Conservation (phyloP, 1,140 invertebrate species). For the Phymorhynchus buccinoides region DNA sequence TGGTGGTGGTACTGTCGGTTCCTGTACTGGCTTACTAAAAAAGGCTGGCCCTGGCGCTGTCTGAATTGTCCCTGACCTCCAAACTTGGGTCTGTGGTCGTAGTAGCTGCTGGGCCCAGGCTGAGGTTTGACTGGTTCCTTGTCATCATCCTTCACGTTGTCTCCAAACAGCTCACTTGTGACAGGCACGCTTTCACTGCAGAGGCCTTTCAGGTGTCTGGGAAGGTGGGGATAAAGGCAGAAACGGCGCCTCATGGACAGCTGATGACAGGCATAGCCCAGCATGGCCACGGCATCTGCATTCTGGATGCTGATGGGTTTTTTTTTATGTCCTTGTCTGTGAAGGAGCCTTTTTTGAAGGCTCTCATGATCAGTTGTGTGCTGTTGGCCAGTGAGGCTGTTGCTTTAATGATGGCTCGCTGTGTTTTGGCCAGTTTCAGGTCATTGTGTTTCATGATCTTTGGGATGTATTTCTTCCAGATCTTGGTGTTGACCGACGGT, state of each 20-base stretch:
- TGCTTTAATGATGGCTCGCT: not conserved
- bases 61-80: not conserved
- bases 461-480: not conserved
- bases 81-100: not conserved
- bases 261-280: not conserved
- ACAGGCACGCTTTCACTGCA: not conserved
- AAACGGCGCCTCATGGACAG: not conserved
- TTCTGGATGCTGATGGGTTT: not conserved
- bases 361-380: not conserved
- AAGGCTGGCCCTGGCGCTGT: not conserved
- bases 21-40: not conserved
- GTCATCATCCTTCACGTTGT: not conserved
- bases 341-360: not conserved
- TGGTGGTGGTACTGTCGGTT: not conserved
- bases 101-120: not conserved
- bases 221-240: not conserved
- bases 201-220: conserved; percentile 12
- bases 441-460: not conserved
- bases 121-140: not conserved
- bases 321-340: not conserved
- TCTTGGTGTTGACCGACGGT: not conserved
- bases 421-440: conserved; percentile 5
- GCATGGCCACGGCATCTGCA: not conserved
- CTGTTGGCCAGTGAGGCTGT: not conserved
- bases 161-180: not conserved